Evolutionary conservation across 2,113 vertebrate species (phyloP).

Genomic region (Chaenogobius annularis): DNA sequence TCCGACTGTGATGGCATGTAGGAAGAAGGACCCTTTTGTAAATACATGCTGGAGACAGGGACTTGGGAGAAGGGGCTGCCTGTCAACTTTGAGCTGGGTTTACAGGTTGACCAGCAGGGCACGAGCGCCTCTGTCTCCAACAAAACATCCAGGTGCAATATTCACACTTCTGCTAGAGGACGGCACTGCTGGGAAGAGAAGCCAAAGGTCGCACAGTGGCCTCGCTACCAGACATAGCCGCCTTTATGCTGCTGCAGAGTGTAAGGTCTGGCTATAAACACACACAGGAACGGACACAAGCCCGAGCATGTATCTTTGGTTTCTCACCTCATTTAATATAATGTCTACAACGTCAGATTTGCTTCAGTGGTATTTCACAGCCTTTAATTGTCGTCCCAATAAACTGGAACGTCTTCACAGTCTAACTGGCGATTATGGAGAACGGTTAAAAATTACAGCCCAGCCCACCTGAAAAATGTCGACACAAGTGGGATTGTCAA

Average conservation of each 20-base stretch:
- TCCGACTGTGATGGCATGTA: neutral
- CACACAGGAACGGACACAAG: constrained; percentile 37
- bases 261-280: constrained; percentile 35
- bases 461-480: constrained; percentile 9
- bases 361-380: constrained; percentile 33
- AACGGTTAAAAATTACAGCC: constrained; percentile 41
- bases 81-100: constrained; percentile 52
- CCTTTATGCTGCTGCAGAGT: constrained; percentile 60
- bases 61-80: constrained; percentile 22
- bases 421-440: constrained; percentile 4
- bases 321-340: constrained; percentile 35
- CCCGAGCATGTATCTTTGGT: constrained; percentile 28
- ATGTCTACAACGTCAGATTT: constrained; percentile 21
- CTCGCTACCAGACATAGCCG: constrained; percentile 55
- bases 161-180: constrained; percentile 67
- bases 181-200: constrained; percentile 58
- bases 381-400: constrained; percentile 47
- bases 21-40: constrained; percentile 54
- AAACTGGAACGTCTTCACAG: constrained; percentile 25
- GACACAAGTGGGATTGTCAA: neutral
- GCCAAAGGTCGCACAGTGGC: constrained; percentile 61
- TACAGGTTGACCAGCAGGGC: constrained; percentile 57
- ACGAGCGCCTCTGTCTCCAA: constrained; percentile 63
- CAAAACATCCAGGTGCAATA: constrained; percentile 76
- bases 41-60: constrained; percentile 40